Evolutionary conservation across 2,797 vertebrate genomes (phyloP), one percentile per base, ranked within the genome.

Genomic region (Antennarius maculatus): DNA sequence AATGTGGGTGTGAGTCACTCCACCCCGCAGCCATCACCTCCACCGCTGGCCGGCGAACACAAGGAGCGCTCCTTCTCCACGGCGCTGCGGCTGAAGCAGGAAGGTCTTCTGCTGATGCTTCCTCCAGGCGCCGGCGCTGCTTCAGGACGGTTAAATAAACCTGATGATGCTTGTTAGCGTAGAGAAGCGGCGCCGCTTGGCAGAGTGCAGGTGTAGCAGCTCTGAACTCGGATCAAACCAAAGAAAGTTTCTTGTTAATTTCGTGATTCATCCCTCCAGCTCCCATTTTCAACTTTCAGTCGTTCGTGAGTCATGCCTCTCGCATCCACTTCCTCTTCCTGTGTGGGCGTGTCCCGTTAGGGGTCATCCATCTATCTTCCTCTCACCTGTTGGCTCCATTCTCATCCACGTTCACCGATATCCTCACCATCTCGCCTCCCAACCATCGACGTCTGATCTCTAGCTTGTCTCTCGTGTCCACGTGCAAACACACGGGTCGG

Each of bases 1-100:
- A 31, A 56, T 63, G 90, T 91, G 90, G 90, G 90, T 81, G 90
- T 89, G 84, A 87, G 83, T 85, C 83, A 81, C 85, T 71, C 77
- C 27, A 5, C 83, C 87, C 85, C n/a, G 74, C 80, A 71, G 86
- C 87, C 7, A 75, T 89, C 89, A 86, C 89, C 90, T 90, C 86
- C 29, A 85, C 82, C 69, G 49, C 23, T 54, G 79, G 80, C 76
- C 80, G 39, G 67, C 45, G 60, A 75, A 62, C 59, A 71, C 51
- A 67, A 29, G 66, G 56, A 67, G 67, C 69, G 73, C 75, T 64
- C 37, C 17, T 47, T 83, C 74, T 79, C 76, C 69, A 53, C 65
- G 65, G 73, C 85, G 79, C 66, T 3, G 54, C 66, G 74, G 73
- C 71, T 59, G 4, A 13, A 55, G 77, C 78, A 77, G 78, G 71